phyloP scores from a whole-genome alignment of 2,888 invertebrate species.

The Lobophora halterata region DNA sequence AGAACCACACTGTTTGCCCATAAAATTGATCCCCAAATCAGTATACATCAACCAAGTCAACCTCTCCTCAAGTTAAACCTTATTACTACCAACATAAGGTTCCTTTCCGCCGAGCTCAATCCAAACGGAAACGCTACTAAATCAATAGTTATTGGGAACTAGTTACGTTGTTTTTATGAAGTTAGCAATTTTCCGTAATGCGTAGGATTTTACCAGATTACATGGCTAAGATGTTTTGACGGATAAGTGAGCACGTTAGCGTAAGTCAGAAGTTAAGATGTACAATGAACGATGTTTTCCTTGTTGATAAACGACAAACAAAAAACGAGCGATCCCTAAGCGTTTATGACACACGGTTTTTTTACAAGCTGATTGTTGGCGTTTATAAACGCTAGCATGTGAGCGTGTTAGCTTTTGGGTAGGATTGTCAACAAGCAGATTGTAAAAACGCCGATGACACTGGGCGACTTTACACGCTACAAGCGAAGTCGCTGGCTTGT shows the following conservation, averaged over 20 bases:
- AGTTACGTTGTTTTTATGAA: conserved; percentile 45
- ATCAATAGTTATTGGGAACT: conserved; percentile 33
- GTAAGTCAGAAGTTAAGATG: conserved; percentile 1
- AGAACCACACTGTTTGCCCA: conserved; percentile 43
- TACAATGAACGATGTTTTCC: conserved; percentile 1
- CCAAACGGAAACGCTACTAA: conserved; percentile 25
- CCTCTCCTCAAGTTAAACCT: background rate
- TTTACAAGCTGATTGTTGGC: too few relatives aligned
- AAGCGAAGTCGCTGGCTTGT: too few relatives aligned
- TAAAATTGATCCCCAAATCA: conserved; percentile 53
- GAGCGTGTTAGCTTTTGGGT: too few relatives aligned
- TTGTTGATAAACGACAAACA: background rate
- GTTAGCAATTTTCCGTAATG: conserved; percentile 41
- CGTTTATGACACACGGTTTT: too few relatives aligned
- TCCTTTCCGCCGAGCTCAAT: conserved; percentile 7
- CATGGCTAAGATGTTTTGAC: conserved; percentile 6
- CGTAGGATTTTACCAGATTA: conserved; percentile 23
- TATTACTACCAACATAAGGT: conserved; percentile 17
- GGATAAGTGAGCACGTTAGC: conserved; percentile 8
- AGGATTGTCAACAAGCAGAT: too few relatives aligned
- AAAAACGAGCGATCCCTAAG: too few relatives aligned
- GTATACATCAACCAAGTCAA: conserved; percentile 22
- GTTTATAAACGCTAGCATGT: too few relatives aligned
- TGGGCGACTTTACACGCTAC: too few relatives aligned
- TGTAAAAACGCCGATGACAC: too few relatives aligned